Evolutionary conservation across 2,888 invertebrate species (phyloP), one percentile per base, ranked within the genome.

Genomic region (Tetropium fuscum): DNA sequence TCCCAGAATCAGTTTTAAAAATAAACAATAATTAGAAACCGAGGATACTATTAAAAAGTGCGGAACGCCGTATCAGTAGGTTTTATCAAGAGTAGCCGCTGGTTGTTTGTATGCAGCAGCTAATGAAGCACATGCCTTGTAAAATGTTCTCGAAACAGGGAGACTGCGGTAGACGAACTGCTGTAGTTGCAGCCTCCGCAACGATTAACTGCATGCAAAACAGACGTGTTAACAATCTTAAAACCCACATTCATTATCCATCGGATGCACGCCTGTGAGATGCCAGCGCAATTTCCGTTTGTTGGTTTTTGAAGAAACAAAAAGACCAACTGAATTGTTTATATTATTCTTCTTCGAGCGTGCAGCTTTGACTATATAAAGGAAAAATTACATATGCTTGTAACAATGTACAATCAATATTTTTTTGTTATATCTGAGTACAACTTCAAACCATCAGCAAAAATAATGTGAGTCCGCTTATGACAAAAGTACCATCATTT

Each of bases 191-290:
- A 34, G 61, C 70, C 67, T 66, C 67, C 67, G 65, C 71, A 62
- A 44, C 67, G 64, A 70, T 72, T 72, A 72, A 70, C 53, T 54
- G 66, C 70, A 72, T 72, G 71, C 72, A 71, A 72, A 72, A 72
- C 72, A 72, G 68, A 69, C 72, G 71, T 72, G 72, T 72, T 72
- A 72, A 72, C 72, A 72, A 69, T 69, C 63, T 65, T 69, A 66
- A 69, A 69, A 68, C 69, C 70, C 71, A 71, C 72, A 72, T 72
- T 70, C 66, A 70, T 72, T 72, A 71, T 67, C 66, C 69, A 53
- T 56, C 60, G 53, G 55, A 63, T 64, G 48, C 58, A 60, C 60
- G 51, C 56, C 40, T 47, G 22, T 58, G 44, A 49, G 38, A 49
- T 54, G 30, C 44, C 59, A 53, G 54, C 54, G 51, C 58, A 49